phyloP scores from a whole-genome alignment of 2,113 vertebrate species.

The Myotis brandtii region DNA sequence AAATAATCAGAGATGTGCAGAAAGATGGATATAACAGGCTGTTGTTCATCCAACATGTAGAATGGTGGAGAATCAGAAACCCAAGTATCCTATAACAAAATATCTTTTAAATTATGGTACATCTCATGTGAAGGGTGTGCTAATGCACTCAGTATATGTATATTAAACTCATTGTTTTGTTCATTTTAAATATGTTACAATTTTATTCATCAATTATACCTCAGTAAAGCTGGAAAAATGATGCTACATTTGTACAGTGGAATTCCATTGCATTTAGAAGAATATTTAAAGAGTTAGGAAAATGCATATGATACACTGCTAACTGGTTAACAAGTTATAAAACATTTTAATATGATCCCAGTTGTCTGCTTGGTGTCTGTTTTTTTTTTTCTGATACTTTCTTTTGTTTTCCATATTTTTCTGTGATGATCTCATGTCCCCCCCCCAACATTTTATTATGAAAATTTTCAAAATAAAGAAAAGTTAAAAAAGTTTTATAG shows the following conservation, averaged over 20 bases:
- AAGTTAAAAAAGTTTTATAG: not conserved
- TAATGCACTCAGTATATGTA: not conserved
- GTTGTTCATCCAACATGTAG: not conserved
- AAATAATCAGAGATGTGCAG: not conserved
- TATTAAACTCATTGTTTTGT: not conserved
- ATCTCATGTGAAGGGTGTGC: not conserved
- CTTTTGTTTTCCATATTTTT: not conserved
- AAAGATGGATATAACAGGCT: not conserved
- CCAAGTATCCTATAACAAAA: not conserved
- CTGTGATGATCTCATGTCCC: not conserved
- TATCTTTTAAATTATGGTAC: not conserved
- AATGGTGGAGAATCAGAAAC: not conserved
- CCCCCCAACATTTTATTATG: not conserved
- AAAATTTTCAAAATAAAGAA: constrained; percentile 2
- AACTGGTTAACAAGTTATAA: not conserved
- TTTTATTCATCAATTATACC: not conserved
- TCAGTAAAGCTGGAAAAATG: not conserved
- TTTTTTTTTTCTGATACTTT: not conserved
- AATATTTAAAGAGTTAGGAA: constrained; percentile 10
- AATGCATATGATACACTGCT: not conserved
- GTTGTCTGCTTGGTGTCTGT: not conserved
- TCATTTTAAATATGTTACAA: not conserved
- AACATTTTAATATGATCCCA: not conserved
- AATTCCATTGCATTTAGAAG: not conserved
- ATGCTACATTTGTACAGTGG: not conserved